A percentile compares a stretch with the other conserved stretches of the same genome.
phyloP scores from a whole-genome alignment of 2,113 vertebrate genomes.

The Octodon degus region DNA sequence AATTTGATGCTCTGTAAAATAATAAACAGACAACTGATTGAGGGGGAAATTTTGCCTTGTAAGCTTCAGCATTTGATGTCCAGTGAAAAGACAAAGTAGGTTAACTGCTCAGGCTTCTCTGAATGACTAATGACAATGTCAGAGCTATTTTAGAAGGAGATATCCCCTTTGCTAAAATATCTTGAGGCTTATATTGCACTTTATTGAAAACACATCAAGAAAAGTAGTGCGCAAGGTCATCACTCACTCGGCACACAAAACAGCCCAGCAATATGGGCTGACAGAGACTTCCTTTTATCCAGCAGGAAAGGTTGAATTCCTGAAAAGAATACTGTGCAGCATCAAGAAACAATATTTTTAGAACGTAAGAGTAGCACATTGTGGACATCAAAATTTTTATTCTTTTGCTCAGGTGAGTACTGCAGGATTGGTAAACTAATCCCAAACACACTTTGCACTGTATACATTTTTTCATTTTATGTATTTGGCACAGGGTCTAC shows the following conservation, averaged over 20 bases:
- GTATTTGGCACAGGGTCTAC: too few species aligned
- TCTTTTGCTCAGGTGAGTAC: not conserved
- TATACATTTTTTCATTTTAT: too few species aligned
- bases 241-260: slow-evolving; percentile 56
- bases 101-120: slow-evolving; percentile 56
- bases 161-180: slow-evolving; percentile 54
- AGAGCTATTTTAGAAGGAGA: slow-evolving; percentile 66
- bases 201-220: slow-evolving; percentile 69
- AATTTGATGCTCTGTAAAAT: not conserved
- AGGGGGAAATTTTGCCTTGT: slow-evolving; percentile 27
- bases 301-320: slow-evolving; percentile 72
- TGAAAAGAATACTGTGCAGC: slow-evolving; percentile 48
- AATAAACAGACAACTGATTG: not conserved
- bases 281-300: slow-evolving; percentile 72
- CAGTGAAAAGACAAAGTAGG: slow-evolving; percentile 65
- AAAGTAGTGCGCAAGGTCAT: slow-evolving; percentile 61
- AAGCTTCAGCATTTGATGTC: slow-evolving; percentile 59
- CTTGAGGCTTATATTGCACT: slow-evolving; percentile 40
- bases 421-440: slow-evolving; percentile 3
- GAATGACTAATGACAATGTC: slow-evolving; percentile 63
- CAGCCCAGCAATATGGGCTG: slow-evolving; percentile 59
- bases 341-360: slow-evolving; percentile 46
- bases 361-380: slow-evolving; percentile 65
- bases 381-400: slow-evolving; percentile 36
- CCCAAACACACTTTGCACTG: not conserved